Evolutionary conservation across 2,797 vertebrate genomes (phyloP).

Genomic region (Gallinago nigripennis): DNA sequence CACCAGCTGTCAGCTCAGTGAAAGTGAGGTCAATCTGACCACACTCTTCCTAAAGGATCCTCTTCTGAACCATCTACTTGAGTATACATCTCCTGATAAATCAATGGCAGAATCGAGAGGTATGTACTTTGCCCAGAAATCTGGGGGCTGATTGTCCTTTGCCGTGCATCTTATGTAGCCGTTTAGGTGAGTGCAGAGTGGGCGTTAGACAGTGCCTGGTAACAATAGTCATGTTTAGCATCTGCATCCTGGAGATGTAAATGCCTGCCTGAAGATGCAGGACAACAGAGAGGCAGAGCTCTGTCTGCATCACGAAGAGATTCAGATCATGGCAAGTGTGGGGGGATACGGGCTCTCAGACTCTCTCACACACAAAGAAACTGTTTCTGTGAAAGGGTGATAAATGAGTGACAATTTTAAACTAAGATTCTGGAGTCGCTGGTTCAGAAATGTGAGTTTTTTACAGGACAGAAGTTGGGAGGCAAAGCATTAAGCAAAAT

Average conservation of each 20-base stretch:
- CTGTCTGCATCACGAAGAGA: not conserved
- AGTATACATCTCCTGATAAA: conserved; percentile 47
- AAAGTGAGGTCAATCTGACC: conserved; percentile 63
- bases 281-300: not conserved
- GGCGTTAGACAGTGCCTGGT: not conserved
- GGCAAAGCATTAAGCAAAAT: not conserved
- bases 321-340: not conserved
- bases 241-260: not conserved
- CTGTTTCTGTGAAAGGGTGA: not conserved
- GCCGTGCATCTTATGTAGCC: not conserved
- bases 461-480: not conserved
- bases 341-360: not conserved
- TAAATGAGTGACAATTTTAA: not conserved
- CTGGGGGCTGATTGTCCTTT: conserved; percentile 38
- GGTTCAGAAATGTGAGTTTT: not conserved
- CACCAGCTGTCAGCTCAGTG: conserved; percentile 38
- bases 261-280: not conserved
- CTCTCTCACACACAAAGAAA: not conserved
- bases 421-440: not conserved
- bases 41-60: conserved; percentile 64
- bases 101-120: conserved; percentile 44
- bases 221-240: not conserved
- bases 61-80: conserved; percentile 40
- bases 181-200: not conserved
- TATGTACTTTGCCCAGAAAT: conserved; percentile 12